A percentile compares a stretch with the other conserved stretches of the same genome.
phyloP scores from a whole-genome alignment of 2,888 invertebrate genomes.

The Merodon equestris region DNA sequence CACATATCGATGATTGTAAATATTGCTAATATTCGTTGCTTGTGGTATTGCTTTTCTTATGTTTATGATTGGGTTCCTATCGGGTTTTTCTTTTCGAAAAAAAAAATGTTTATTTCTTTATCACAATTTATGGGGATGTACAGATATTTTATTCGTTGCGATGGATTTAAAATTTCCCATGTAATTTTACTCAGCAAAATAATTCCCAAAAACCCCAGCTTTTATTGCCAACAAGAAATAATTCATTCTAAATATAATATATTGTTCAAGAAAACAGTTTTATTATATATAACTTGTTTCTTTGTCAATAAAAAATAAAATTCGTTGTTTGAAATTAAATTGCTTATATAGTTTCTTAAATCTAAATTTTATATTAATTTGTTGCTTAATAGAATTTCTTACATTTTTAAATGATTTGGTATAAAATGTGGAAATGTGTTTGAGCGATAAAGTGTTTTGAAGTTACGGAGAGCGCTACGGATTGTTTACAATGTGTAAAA shows the following conservation, averaged over 20 bases:
- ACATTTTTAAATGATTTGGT: too few species aligned
- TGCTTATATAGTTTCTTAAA: constrained; percentile 41
- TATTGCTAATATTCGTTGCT: constrained; percentile 54
- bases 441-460: too few species aligned
- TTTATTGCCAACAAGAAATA: constrained; percentile 66
- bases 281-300: constrained; percentile 8
- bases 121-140: constrained; percentile 47
- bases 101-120: constrained; percentile 6
- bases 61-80: not conserved
- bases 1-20: constrained; percentile 13
- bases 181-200: constrained; percentile 72
- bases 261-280: constrained; percentile 39
- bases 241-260: constrained; percentile 50
- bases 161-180: constrained; percentile 54
- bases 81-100: constrained; percentile 6
- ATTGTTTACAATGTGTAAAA: too few species aligned
- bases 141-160: not conserved
- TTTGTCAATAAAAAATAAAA: constrained; percentile 36
- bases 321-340: constrained; percentile 63
- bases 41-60: constrained; percentile 35
- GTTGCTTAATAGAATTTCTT: constrained; percentile 31
- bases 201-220: constrained; percentile 69
- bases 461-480: too few species aligned
- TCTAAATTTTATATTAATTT: constrained; percentile 1
- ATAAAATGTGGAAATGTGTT: too few species aligned